Percentiles rank a stretch among this genome's conserved stretches.
phyloP scores from a whole-genome alignment of 2,113 vertebrate species.

The Periophthalmodon schlosseri region DNA sequence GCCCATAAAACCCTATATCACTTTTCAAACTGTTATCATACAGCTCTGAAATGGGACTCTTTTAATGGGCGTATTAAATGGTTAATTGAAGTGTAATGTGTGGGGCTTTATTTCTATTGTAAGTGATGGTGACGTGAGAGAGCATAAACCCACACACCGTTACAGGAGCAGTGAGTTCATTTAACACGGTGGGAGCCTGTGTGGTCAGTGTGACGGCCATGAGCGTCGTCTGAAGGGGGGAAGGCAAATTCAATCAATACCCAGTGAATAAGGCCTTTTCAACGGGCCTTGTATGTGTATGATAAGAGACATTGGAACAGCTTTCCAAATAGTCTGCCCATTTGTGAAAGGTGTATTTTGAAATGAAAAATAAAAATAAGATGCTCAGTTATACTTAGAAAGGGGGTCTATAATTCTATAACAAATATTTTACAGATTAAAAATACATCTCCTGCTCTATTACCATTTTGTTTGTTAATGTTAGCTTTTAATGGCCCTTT shows the following conservation, averaged over 20 bases:
- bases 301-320: neutral
- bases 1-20: constrained; percentile 63
- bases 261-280: neutral
- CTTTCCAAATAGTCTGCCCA: neutral
- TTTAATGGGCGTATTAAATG: constrained; percentile 70
- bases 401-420: neutral
- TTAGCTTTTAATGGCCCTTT: too few relatives aligned
- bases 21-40: constrained; percentile 69
- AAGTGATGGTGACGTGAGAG: constrained; percentile 63
- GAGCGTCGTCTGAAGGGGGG: constrained; percentile 24
- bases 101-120: constrained; percentile 58
- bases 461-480: too few relatives aligned
- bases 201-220: constrained; percentile 20
- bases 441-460: too few relatives aligned
- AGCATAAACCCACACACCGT: constrained; percentile 64
- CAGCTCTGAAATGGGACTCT: constrained; percentile 58
- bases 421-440: too few relatives aligned
- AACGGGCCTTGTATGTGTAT: neutral
- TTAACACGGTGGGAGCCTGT: constrained; percentile 39
- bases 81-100: constrained; percentile 72
- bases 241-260: constrained; percentile 23
- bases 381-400: neutral
- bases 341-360: neutral
- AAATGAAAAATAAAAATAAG: neutral
- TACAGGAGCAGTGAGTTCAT: constrained; percentile 62